Evolutionary conservation across 2,888 invertebrate species (phyloP).

Genomic region (Lacanobia oleracea): DNA sequence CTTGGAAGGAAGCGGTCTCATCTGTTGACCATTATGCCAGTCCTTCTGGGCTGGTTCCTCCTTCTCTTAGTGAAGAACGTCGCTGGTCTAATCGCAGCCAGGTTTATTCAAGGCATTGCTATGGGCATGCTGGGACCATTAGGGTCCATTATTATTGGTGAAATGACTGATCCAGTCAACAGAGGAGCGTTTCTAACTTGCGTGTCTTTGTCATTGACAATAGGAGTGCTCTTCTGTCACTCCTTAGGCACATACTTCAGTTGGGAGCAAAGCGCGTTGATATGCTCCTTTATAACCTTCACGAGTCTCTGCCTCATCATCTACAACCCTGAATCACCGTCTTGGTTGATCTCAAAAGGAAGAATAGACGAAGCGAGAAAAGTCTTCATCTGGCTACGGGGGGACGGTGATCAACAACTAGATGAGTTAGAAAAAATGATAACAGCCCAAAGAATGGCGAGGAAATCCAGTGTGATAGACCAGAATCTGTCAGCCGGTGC

Average conservation of each 20-base stretch:
- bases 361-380: conserved; percentile 89
- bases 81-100: conserved; percentile 84
- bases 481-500: conserved; percentile 70
- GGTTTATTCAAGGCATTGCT: conserved; percentile 89
- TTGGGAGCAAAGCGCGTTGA: conserved; percentile 90
- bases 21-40: conserved; percentile 88
- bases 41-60: conserved; percentile 90
- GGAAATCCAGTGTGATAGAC: conserved; percentile 79
- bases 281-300: conserved; percentile 88
- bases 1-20: conserved; percentile 90
- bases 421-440: conserved; percentile 88
- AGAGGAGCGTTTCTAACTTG: conserved; percentile 91
- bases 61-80: conserved; percentile 87
- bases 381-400: conserved; percentile 91
- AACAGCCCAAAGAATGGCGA: conserved; percentile 79
- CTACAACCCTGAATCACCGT: conserved; percentile 92
- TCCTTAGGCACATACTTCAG: conserved; percentile 90
- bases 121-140: conserved; percentile 90
- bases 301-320: conserved; percentile 88
- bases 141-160: conserved; percentile 90
- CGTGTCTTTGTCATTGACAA: conserved; percentile 91
- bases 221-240: conserved; percentile 92
- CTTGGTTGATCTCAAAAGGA: conserved; percentile 92
- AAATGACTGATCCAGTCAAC: conserved; percentile 91
- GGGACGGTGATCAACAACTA: conserved; percentile 80